Evolutionary conservation across 30 jellyfish, hydroid and myxozoan genomes (phyloP).

Genomic region (Morbakka virulenta): DNA sequence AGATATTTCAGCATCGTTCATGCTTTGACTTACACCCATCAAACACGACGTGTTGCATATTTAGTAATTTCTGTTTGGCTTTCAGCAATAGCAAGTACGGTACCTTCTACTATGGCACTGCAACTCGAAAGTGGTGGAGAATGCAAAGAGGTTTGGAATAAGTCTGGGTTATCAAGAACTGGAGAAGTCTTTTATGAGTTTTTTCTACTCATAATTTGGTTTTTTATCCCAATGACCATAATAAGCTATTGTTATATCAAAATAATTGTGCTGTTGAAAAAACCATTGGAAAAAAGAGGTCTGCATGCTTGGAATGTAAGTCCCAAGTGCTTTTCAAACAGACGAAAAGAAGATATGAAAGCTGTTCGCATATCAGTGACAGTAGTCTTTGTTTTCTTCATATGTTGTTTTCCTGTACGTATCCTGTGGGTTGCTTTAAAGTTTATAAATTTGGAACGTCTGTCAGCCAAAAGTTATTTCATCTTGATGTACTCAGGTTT

Average conservation of each 20-base stretch:
- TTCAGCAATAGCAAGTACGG: not conserved
- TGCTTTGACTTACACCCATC: not conserved
- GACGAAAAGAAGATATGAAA: slow-evolving; percentile 5
- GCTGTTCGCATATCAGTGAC: not conserved
- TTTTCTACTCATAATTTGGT: not conserved
- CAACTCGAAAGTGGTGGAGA: not conserved
- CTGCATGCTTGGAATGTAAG: slow-evolving; percentile 2
- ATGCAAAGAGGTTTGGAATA: not conserved
- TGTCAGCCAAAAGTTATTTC: not conserved
- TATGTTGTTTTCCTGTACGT: slow-evolving; percentile 1
- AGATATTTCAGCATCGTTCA: slow-evolving; percentile 2
- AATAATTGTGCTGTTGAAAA: not conserved
- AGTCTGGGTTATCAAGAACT: not conserved
- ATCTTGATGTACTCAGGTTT: not conserved
- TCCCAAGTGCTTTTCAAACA: not conserved
- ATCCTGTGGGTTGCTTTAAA: not conserved
- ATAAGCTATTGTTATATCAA: not conserved
- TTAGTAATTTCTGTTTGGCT: not conserved
- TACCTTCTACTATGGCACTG: not conserved
- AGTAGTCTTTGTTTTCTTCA: not conserved
- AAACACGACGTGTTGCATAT: not conserved
- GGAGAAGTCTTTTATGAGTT: not conserved
- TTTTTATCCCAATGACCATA: not conserved
- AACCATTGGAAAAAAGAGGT: not conserved
- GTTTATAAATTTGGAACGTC: not conserved